Evolutionary conservation across 2,888 invertebrate genomes (phyloP), one percentile per base, ranked within the genome.

Genomic region (Podabrus alpinus): DNA sequence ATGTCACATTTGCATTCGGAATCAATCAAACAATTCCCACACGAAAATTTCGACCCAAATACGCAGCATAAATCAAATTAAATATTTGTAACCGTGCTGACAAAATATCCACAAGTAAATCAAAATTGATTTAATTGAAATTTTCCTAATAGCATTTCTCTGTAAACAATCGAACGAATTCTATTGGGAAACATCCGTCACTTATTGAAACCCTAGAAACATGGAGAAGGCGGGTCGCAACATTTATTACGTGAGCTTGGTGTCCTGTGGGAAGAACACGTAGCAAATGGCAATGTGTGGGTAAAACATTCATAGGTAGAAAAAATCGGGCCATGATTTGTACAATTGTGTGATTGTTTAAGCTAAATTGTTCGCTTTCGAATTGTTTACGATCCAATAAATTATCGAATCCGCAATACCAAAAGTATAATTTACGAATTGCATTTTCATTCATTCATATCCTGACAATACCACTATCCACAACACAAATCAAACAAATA

Each of bases 91-190:
- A 9, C 45, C n/a, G 45, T 45, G 45, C 45, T 45, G 45, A 45
- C 45, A 45, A 45, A 45, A 45, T 45, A 45, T 45, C 45, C 45
- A 45, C 45, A n/a, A 45, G 45, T 45, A 45, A 45, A 45, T 45
- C 45, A 45, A 45, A 45, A 45, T 45, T 45, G 45, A 45, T 45
- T 45, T 45, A 45, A 87, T 87, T 87, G 87, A 87, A 87, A 87
- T 86, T 84, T 86, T 85, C 86, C 86, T 87, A 87, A 87, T 87
- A 86, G 87, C 84, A 82, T 87, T 87, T 84, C 86, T 85, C 84
- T 87, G 87, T 87, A 86, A 85, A 86, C 85, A 85, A 85, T 85
- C 83, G 82, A 69, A 71, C 72, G 80, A 78, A 80, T 83, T 82
- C 85, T 83, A 82, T 80, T 75, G 87, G 86, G 87, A 85, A 82